Percentiles rank a stretch among this genome's conserved stretches.
phyloP scores from a whole-genome alignment of 2,113 vertebrate species.

The Ictidomys tridecemlineatus region DNA sequence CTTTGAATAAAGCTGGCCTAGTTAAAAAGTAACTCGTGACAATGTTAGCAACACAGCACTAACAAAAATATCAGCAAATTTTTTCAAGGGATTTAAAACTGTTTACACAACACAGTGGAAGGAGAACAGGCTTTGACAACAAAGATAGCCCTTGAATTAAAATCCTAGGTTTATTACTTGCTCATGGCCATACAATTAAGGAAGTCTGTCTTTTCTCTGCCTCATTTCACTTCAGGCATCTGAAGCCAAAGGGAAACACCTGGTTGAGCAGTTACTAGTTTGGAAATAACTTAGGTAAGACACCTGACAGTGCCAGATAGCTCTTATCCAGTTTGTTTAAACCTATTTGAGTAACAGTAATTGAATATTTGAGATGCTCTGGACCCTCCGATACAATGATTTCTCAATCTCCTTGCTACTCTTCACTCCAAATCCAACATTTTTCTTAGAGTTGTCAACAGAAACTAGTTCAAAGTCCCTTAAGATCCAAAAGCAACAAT shows the following conservation, averaged over 20 bases:
- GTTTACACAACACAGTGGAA: constrained; percentile 16
- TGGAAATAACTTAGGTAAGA: constrained; percentile 17
- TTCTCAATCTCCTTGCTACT: not conserved
- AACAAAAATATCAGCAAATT: constrained; percentile 18
- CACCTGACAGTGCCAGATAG: not conserved
- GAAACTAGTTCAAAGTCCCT: not conserved
- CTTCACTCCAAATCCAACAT: not conserved
- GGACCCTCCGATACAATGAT: not conserved
- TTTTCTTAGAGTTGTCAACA: not conserved
- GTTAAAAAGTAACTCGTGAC: constrained; percentile 27
- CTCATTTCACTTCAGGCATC: constrained; percentile 24
- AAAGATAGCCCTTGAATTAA: not conserved
- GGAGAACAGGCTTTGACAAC: not conserved
- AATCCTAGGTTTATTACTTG: constrained; percentile 22
- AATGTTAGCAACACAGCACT: not conserved
- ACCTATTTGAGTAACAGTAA: not conserved
- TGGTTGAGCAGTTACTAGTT: not conserved
- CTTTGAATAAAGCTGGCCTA: not conserved
- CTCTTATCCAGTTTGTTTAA: not conserved
- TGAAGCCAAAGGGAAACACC: constrained; percentile 25
- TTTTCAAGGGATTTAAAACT: not conserved
- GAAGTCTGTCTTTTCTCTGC: constrained; percentile 39
- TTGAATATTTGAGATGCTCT: not conserved
- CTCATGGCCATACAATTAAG: constrained; percentile 7
- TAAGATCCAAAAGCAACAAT: not conserved